Percentiles rank a stretch among this genome's conserved stretches.
Evolutionary conservation across 2,888 invertebrate genomes (phyloP).

Genomic region (Desoria tigrina): DNA sequence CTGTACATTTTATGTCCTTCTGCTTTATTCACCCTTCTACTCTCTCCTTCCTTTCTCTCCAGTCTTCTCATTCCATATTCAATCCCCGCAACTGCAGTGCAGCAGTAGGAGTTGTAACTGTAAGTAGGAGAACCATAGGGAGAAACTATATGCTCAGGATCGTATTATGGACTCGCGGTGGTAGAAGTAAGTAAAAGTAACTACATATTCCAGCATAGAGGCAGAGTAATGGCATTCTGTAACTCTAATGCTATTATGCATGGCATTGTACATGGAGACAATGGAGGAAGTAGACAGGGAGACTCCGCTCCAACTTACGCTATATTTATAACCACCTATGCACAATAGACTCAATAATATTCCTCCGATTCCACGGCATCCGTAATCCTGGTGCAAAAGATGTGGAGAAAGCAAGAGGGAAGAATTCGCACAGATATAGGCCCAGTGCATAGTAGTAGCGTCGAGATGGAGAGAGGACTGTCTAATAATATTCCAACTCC

Average conservation of each 20-base stretch:
- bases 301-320: not conserved
- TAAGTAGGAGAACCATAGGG: too few relatives aligned
- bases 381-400: too few relatives aligned
- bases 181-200: too few relatives aligned
- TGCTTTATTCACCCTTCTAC: not conserved
- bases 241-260: slow-evolving; percentile 6
- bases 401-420: too few relatives aligned
- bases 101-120: not conserved
- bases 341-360: too few relatives aligned
- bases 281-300: slow-evolving; percentile 4
- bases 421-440: too few relatives aligned
- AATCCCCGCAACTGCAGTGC: slow-evolving; percentile 12
- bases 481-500: too few relatives aligned
- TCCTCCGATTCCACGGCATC: not conserved
- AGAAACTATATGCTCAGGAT: too few relatives aligned
- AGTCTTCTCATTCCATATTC: slow-evolving; percentile 14
- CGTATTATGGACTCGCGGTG: too few relatives aligned
- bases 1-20: not conserved
- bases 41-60: not conserved
- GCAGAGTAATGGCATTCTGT: slow-evolving; percentile 1
- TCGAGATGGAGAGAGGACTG: too few relatives aligned
- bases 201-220: not conserved
- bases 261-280: slow-evolving; percentile 5
- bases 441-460: too few relatives aligned
- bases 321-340: too few relatives aligned